Percentiles rank a stretch among this genome's conserved stretches.
Evolutionary conservation across 2,797 vertebrate genomes (phyloP).

Genomic region (Dendrocincla tyrannina): DNA sequence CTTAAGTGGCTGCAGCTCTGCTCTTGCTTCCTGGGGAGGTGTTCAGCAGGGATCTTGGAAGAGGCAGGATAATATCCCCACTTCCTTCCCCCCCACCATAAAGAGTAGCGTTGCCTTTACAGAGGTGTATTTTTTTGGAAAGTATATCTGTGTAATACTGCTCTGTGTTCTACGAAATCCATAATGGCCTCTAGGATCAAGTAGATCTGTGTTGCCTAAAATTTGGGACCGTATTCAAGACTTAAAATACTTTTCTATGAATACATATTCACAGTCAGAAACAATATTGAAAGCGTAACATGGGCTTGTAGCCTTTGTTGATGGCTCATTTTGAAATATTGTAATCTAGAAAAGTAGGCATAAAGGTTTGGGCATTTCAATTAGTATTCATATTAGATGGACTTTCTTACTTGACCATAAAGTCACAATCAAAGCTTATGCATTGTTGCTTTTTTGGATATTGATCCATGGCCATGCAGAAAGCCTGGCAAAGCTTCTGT

Average conservation of each 20-base stretch:
- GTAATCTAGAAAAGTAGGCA: background rate
- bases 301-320: background rate
- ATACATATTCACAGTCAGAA: background rate
- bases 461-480: constrained; percentile 45
- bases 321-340: background rate
- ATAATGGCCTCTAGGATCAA: background rate
- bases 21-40: background rate
- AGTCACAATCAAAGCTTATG: constrained; percentile 55
- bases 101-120: background rate
- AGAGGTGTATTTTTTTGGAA: background rate
- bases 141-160: background rate
- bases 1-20: background rate
- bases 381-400: constrained; percentile 29
- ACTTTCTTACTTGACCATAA: constrained; percentile 47
- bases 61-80: background rate
- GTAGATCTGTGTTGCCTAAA: background rate
- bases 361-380: background rate
- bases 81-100: background rate
- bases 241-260: background rate
- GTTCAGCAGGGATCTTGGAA: background rate
- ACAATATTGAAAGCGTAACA: background rate
- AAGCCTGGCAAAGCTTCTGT: constrained; percentile 59
- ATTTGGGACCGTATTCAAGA: background rate
- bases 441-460: constrained; percentile 47
- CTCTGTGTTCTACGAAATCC: background rate